phyloP scores from a whole-genome alignment of 2,797 vertebrate genomes.

The Sebastolobus altivelis region DNA sequence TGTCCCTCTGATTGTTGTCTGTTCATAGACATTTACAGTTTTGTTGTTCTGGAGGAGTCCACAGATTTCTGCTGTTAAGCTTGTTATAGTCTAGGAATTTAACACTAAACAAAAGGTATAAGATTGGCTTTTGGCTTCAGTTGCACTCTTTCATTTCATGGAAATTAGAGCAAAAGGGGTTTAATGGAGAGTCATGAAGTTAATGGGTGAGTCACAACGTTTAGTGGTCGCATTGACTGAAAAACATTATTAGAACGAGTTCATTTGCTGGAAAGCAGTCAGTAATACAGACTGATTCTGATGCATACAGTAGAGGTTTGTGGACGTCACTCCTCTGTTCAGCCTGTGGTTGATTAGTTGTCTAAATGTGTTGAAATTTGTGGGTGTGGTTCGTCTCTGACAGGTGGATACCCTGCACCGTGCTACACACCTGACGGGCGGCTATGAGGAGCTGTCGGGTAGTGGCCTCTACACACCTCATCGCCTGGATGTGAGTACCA shows the following conservation, averaged over 20 bases:
- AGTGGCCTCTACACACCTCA: conserved; percentile 89
- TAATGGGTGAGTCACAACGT: conserved; percentile 15
- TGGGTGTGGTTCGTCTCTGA: conserved; percentile 40
- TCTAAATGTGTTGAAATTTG: conserved; percentile 9
- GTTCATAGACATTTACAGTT: not conserved
- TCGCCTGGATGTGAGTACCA: conserved; percentile 88
- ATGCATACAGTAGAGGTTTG: conserved; percentile 60
- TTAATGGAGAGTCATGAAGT: conserved; percentile 20
- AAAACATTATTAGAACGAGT: conserved; percentile 1
- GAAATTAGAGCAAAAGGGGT: conserved; percentile 16
- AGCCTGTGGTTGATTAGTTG: not conserved
- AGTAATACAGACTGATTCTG: not conserved
- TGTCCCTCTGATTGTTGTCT: conserved; percentile 29
- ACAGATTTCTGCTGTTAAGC: conserved; percentile 61
- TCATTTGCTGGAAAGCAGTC: not conserved
- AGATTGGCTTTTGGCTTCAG: conserved; percentile 7
- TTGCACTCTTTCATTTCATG: conserved; percentile 3
- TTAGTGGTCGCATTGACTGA: not conserved
- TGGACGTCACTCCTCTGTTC: conserved; percentile 38
- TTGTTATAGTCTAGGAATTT: not conserved
- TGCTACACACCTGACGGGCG: conserved; percentile 92
- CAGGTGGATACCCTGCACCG: conserved; percentile 93
- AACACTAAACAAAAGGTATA: not conserved
- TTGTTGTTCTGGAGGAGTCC: conserved; percentile 39
- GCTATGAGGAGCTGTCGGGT: conserved; percentile 90